Evolutionary conservation across 2,113 vertebrate genomes (phyloP).

Genomic region (Apeltes quadracus): DNA sequence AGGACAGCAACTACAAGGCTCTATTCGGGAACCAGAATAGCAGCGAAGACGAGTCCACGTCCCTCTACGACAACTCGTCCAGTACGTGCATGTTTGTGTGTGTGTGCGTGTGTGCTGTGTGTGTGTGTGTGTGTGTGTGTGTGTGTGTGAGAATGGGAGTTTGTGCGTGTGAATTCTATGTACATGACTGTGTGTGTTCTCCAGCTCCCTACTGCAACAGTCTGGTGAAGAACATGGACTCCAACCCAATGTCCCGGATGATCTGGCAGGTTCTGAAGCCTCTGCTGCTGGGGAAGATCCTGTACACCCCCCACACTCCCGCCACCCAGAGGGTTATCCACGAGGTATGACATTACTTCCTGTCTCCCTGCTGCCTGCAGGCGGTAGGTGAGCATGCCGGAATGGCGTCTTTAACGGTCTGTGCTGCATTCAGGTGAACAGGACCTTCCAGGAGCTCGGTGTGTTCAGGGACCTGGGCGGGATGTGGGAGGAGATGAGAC

Average conservation of each 20-base stretch:
- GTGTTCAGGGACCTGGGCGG: constrained; percentile 92
- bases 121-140: background rate
- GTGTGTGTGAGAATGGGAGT: background rate
- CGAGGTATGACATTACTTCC: constrained; percentile 81
- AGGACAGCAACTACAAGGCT: constrained; percentile 98
- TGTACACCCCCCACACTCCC: constrained; percentile 93
- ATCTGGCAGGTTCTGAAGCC: constrained; percentile 97
- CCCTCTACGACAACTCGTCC: constrained; percentile 80
- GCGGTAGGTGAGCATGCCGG: no score
- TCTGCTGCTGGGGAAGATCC: constrained; percentile 93
- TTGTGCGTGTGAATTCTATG: background rate
- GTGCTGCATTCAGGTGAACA: constrained; percentile 87
- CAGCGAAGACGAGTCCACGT: constrained; percentile 85
- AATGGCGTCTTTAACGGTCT: background rate
- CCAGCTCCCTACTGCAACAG: constrained; percentile 95
- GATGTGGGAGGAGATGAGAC: constrained; percentile 95
- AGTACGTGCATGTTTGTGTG: constrained; percentile 59
- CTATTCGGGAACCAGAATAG: constrained; percentile 87
- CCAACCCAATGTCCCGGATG: constrained; percentile 92
- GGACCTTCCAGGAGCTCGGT: constrained; percentile 94
- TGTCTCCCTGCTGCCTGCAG: background rate
- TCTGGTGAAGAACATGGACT: constrained; percentile 91
- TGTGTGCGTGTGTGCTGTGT: background rate
- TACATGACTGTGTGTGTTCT: background rate
- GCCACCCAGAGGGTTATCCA: constrained; percentile 88